Conservation (phyloP, 2,113 vertebrate genomes). For the Henicopernis longicauda region DNA sequence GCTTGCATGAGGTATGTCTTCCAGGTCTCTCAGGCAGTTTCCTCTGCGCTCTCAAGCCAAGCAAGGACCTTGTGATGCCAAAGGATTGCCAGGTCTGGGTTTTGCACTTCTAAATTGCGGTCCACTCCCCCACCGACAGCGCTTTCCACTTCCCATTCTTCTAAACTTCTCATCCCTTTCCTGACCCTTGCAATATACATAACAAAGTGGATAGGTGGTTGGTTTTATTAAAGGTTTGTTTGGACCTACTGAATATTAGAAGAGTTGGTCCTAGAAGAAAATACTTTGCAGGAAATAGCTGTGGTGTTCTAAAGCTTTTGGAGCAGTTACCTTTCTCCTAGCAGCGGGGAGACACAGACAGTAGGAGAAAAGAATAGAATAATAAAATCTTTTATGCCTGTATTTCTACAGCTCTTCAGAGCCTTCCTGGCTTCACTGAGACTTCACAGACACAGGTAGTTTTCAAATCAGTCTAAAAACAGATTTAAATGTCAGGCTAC, state of each 20-base stretch:
- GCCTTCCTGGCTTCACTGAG: not conserved
- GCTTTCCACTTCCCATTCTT: not conserved
- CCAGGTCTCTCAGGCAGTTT: not conserved
- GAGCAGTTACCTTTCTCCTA: not conserved
- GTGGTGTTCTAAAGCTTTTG: not conserved
- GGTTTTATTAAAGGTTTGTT: not conserved
- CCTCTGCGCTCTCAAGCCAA: not conserved
- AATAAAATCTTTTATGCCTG: not conserved
- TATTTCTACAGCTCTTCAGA: not conserved
- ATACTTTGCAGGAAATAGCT: not conserved
- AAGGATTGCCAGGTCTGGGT: not conserved
- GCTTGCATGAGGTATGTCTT: not conserved
- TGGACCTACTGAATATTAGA: not conserved
- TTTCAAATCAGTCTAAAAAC: not conserved
- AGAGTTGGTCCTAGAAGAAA: not conserved
- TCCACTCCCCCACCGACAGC: accelerated
- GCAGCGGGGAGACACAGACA: not conserved
- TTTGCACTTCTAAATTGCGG: not conserved
- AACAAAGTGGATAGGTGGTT: not conserved
- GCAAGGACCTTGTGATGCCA: not conserved
- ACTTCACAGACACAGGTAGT: not conserved
- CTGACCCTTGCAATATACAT: not conserved
- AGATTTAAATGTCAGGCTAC: not conserved
- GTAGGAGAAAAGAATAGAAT: not conserved
- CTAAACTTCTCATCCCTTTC: not conserved